Base-by-base conservation (phyloP, 2,113 vertebrate species). In the Percopsis transmontana region DNA sequence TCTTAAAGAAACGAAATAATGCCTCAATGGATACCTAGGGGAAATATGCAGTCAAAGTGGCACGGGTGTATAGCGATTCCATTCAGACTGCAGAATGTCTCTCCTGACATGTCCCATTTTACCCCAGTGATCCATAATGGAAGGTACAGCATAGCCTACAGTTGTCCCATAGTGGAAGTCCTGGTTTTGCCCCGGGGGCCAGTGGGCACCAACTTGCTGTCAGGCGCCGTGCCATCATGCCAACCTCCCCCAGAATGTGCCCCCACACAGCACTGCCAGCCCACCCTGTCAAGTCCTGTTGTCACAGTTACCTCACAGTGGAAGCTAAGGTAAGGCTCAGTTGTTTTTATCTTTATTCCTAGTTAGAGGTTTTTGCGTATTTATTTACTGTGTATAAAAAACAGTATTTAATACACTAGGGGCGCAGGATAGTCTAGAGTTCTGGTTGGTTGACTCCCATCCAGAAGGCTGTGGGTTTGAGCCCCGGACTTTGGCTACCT, bases 171-270 rank as follows among this genome's bases (percentile, higher is more conserved):
- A 63, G 66, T 58, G 60, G 44, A 71, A 69, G 66, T 66, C 65
- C 60, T 20, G 16, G 70, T 69, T 70, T 13, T 73, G 68, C 79
- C 70, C 80, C 73, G 16, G 38, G 73, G 76, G 84, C 64, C 66
- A 87, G 76, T 75, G 70, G 74, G 88, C 82, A 85, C 85, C 84
- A 84, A 77, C 77, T 60, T 74, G 72, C 79, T 38, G 71, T 85
- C 80, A 85, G 80, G 81, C 81, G 63, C 69, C 73, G 79, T 87
- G 84, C 75, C 85, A 87, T 82, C 81, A 68, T 69, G 82, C 87
- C 87, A 85, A 79, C 71, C 69, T n/a, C n/a, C n/a, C 72, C 80
- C 67, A 42, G 74, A 82, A 73, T 74, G 79, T 82, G 76, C 73
- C 70, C 74, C 70, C 50, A 68, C 54, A 75, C 41, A 63, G 72